A percentile compares a stretch with the other conserved stretches of the same genome.
Conservation (phyloP, 2,113 vertebrate species). For the Tylochromis polylepis region DNA sequence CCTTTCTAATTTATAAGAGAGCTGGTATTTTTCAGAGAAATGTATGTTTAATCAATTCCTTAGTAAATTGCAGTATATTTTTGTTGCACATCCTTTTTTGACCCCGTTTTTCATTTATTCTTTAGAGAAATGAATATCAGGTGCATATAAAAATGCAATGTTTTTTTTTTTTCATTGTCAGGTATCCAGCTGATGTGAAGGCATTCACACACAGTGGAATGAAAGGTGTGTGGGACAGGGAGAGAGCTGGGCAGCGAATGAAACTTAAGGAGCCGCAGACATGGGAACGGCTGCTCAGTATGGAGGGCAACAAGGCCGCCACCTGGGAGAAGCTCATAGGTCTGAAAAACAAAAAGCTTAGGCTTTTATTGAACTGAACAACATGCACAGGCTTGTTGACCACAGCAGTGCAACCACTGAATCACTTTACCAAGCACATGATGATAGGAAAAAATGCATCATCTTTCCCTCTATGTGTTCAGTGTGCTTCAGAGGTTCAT, state of each 20-base stretch:
- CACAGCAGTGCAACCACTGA: not conserved
- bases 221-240: slow-evolving; percentile 78
- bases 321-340: slow-evolving; percentile 87
- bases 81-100: not conserved
- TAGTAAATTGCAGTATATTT: not conserved
- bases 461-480: not conserved
- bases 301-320: slow-evolving; percentile 74
- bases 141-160: not conserved
- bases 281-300: slow-evolving; percentile 81
- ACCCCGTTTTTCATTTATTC: not conserved
- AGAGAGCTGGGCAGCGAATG: slow-evolving; percentile 78
- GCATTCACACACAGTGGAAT: slow-evolving; percentile 77
- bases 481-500: not conserved
- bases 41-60: not conserved
- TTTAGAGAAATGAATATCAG: not conserved
- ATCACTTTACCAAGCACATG: not conserved
- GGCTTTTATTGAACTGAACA: not conserved
- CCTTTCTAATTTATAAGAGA: not conserved
- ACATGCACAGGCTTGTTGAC: not conserved
- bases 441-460: not conserved
- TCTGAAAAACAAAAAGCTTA: slow-evolving; percentile 22
- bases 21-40: not conserved
- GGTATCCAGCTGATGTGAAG: slow-evolving; percentile 77
- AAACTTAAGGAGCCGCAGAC: slow-evolving; percentile 77
- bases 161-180: slow-evolving; percentile 22